A percentile compares a stretch with the other conserved stretches of the same genome.
Evolutionary conservation across 2,113 vertebrate species (phyloP).

Genomic region (Mustela nigripes): DNA sequence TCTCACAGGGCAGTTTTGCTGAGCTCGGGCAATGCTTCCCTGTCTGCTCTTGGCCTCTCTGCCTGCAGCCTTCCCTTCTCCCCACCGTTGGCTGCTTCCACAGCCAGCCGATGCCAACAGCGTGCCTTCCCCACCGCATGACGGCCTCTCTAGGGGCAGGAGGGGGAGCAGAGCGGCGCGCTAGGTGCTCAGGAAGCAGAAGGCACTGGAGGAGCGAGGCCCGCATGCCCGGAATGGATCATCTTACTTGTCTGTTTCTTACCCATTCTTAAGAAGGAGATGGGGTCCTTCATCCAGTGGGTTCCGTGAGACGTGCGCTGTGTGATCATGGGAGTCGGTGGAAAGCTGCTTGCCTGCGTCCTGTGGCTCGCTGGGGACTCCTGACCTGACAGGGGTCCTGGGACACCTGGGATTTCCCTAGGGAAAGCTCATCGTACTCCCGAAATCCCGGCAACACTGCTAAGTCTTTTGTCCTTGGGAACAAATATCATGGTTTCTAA

Average conservation of each 20-base stretch:
- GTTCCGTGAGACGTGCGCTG: neutral
- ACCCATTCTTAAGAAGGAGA: neutral
- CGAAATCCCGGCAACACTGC: neutral
- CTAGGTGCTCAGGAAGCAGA: neutral
- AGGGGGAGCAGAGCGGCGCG: neutral
- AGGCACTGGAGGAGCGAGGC: neutral
- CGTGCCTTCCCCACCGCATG: neutral
- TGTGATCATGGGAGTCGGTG: neutral
- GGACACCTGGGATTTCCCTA: neutral
- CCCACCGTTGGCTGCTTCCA: accelerated
- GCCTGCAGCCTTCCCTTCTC: neutral
- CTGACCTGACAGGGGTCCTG: neutral
- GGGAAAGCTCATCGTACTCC: neutral
- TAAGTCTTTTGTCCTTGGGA: neutral
- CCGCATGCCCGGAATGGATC: accelerated
- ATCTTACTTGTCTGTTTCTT: neutral
- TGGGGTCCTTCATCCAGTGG: neutral
- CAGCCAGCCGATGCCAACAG: neutral
- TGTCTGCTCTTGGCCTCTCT: neutral
- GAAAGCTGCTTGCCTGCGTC: neutral
- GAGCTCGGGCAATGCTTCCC: neutral
- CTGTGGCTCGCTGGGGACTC: neutral
- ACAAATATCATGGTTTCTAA: neutral
- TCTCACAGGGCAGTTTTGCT: accelerated
- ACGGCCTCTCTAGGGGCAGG: neutral